phyloP scores from a whole-genome alignment of 1,140 invertebrate genomes.

The Manduca sexta region DNA sequence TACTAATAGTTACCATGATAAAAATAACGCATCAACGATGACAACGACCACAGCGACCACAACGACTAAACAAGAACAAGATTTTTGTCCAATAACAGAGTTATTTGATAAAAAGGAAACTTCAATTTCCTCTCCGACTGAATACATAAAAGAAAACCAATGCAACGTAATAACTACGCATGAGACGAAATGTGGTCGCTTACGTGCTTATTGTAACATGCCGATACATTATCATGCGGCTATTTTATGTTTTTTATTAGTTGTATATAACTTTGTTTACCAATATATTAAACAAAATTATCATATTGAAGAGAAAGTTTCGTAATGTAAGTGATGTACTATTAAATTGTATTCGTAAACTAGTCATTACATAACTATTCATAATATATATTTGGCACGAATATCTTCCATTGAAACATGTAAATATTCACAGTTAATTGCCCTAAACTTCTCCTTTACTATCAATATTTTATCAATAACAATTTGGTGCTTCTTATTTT shows the following conservation, averaged over 20 bases:
- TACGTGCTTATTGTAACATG: constrained; percentile 58
- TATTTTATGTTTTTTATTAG: constrained; percentile 68
- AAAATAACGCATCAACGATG: too few relatives aligned
- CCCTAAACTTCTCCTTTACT: constrained; percentile 20
- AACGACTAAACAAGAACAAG: background rate
- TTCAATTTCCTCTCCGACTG: too few relatives aligned
- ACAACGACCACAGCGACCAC: too few relatives aligned
- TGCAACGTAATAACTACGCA: constrained; percentile 48
- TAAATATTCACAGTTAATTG: constrained; percentile 47
- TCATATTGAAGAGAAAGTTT: constrained; percentile 35
- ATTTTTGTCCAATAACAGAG: background rate
- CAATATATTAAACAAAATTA: constrained; percentile 67
- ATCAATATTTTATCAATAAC: constrained; percentile 42
- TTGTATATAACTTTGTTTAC: constrained; percentile 70
- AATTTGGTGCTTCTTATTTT: constrained; percentile 50
- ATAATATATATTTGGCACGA: constrained; percentile 4
- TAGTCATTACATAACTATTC: constrained; percentile 39
- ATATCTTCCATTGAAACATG: constrained; percentile 25
- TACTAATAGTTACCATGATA: constrained; percentile 8
- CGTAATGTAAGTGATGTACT: constrained; percentile 11
- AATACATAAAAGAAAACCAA: constrained; percentile 5
- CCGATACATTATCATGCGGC: constrained; percentile 70
- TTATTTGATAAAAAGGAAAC: background rate
- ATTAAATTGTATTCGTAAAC: constrained; percentile 30
- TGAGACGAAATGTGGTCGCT: constrained; percentile 39